Base-by-base conservation (phyloP, 2,797 vertebrate genomes). In the Protonibea diacanthus region DNA sequence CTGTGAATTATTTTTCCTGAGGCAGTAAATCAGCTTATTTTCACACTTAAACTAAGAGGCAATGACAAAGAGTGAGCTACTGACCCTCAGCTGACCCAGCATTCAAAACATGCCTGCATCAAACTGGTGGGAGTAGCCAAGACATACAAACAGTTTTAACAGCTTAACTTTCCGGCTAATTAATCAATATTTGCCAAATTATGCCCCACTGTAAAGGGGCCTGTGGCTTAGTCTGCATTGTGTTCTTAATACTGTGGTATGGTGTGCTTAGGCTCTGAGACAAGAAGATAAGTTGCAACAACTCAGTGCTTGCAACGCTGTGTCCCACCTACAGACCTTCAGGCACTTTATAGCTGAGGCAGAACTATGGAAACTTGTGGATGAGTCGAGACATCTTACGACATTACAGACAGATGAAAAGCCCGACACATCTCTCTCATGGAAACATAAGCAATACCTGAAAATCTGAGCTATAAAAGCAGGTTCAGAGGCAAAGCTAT, bases 91-190 rank as follows among this genome's bases (percentile, higher is more conserved):
- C n/a, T 73, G 66, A 89, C 56, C 69, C 57, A 29, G 56, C 45
- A 67, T 82, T 84, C 45, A 88, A 81, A 80, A 67, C 74, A 80
- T 59, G n/a, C 25, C 72, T 61, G 72, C 15, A 62, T 79, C 66
- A 65, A 75, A 81, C 55, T 9, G 10, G 45, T 70, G 44, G 29
- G 9, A 65, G 53, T n/a, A 74, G 70, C 25, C 61, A 79, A 74
- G 18, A 72, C 20, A 76, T n/a, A 67, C 38, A 74, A 68, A 66
- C 23, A 47, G 2, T 25, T 55, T 23, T 38, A 52, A 51, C 3
- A 55, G 27, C 15, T 45, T 29, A 61, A 52, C 42, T 40, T n/a
- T 15, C 1, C 18, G 6, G 17, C 11, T 47, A 55, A 68, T 71
- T 18, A 25, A 71, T 81, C 20, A 64, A 67, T 65, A 40, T 44